Conservation (phyloP, 2,888 invertebrate genomes). For the Subacronicta megacephala region DNA sequence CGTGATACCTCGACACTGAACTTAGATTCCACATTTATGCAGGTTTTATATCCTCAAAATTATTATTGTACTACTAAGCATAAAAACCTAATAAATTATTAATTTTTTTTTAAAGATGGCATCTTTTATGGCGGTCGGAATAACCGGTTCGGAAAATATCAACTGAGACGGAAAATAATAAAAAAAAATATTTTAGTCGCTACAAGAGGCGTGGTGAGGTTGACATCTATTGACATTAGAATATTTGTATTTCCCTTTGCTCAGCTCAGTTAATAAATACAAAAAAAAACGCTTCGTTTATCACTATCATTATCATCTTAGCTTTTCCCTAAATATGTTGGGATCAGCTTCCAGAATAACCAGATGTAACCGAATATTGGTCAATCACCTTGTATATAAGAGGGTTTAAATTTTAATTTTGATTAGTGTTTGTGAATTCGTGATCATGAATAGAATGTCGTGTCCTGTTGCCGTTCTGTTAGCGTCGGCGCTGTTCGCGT, state of each 20-base stretch:
- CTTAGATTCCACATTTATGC: not conserved
- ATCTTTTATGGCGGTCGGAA: not conserved
- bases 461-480: conserved; percentile 6
- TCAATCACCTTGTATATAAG: not conserved
- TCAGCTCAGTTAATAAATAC: too few species aligned
- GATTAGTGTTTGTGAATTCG: conserved; percentile 11
- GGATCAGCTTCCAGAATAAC: too few species aligned
- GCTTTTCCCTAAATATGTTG: too few species aligned
- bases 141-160: conserved; percentile 7
- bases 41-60: conserved; percentile 23
- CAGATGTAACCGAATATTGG: too few species aligned
- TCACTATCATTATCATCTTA: too few species aligned
- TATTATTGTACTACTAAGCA: not conserved
- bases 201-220: not conserved
- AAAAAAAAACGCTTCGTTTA: too few species aligned
- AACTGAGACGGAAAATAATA: not conserved
- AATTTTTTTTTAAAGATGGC: not conserved
- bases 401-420: not conserved
- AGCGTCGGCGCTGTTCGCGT: conserved; percentile 6
- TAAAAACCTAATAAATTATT: not conserved
- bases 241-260: too few species aligned
- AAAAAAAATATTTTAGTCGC: not conserved
- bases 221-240: conserved; percentile 1
- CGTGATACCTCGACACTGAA: conserved; percentile 13
- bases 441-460: conserved; percentile 8